Conservation (phyloP, 1,140 invertebrate species). For the Octopus sinensis region DNA sequence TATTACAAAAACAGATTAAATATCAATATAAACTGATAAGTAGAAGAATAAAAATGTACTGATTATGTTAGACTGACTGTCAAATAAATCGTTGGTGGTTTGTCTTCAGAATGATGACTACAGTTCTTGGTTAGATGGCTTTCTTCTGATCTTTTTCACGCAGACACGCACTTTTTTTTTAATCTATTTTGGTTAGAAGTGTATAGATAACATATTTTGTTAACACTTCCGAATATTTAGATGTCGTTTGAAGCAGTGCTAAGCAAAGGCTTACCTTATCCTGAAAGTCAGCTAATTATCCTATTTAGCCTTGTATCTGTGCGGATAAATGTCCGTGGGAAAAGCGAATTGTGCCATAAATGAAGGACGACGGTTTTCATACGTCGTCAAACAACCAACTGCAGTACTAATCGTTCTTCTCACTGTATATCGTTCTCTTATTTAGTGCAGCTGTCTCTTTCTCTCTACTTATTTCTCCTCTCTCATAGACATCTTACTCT, state of each 20-base stretch:
- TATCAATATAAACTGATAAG: neutral
- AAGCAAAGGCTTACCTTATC: neutral
- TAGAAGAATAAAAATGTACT: neutral
- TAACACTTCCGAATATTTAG: neutral
- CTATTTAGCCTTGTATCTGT: neutral
- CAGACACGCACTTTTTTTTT: neutral
- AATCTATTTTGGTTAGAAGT: neutral
- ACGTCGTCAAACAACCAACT: neutral
- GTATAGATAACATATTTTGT: no score
- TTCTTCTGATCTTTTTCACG: neutral
- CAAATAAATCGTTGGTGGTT: no score
- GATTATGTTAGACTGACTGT: neutral
- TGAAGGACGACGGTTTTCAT: neutral
- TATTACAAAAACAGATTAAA: neutral
- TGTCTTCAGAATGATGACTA: no score
- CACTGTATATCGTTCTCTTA: neutral
- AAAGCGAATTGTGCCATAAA: neutral
- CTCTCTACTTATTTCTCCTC: neutral
- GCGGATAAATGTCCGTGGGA: neutral
- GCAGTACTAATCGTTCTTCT: neutral
- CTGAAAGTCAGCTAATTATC: neutral
- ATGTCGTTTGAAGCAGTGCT: neutral
- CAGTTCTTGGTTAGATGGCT: no score
- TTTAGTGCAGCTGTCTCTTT: neutral
- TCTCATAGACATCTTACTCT: neutral